Evolutionary conservation across 2,888 invertebrate species (phyloP), one percentile per base, ranked within the genome.

Genomic region (Drepana falcataria): DNA sequence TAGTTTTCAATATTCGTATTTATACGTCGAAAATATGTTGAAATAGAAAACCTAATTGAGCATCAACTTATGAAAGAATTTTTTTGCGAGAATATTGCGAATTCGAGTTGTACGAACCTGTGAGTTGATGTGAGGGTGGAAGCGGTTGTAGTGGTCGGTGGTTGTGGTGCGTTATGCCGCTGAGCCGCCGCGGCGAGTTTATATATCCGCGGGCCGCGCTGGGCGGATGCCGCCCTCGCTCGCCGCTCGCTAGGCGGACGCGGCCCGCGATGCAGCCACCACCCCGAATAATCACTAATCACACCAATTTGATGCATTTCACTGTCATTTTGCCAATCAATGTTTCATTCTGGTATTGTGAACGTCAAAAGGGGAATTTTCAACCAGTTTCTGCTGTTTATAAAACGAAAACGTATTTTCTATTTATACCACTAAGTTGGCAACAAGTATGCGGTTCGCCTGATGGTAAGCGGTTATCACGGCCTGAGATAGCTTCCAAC

Each of bases 151-250:
- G 59, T 70, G 60, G 70, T 60, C 75, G 76, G 71, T 75, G 80
- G 69, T 71, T 70, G 79, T 71, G 66, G 65, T 78, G 73, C 73
- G 83, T 71, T 81, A 75, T 87, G 85, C 70, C 77, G 77, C 64
- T 61, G 69, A 60, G 65, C 67, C 60, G 65, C 65, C 60, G 57
- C 63, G 57, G 65, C 66, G 63, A 57, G 75, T 80, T 84, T 87
- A 77, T 88, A 87, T 87, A 87, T 77, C 65, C 66, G 59, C 35
- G 51, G 60, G 54, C 63, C 59, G 69, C 70, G 21, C 69, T 71
- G 71, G 67, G 69, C 70, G 52, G 52, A 53, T 68, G 58, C 61
- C 59, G 66, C 66, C 62, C 44, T 44, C 35, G 62, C 54, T 63
- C 60, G 69, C 71, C 69, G 72, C 71, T 68, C 69, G 71, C 51